These are phyloP conservation scores for Chrysina gloriosa DNA, from an alignment of 2,888 invertebrate species.

Conservation along the genomic window DNA sequence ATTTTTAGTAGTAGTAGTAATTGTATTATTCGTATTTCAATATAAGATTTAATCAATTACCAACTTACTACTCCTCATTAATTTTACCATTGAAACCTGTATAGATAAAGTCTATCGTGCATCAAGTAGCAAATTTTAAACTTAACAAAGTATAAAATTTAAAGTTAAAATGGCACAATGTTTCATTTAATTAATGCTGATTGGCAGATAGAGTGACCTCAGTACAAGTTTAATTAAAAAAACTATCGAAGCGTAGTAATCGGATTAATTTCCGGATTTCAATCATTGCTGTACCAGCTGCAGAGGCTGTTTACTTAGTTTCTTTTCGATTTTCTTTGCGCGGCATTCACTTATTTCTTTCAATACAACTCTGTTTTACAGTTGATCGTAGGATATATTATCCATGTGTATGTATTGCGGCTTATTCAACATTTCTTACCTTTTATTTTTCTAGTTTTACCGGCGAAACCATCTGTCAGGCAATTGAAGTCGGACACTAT, in stretches of 20 bases:
- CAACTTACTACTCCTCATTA: too few relatives aligned
- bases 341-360: neutral
- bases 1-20: too few relatives aligned
- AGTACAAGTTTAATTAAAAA: conserved; percentile 19
- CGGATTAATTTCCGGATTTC: conserved; percentile 14
- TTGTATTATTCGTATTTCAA: too few relatives aligned
- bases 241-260: neutral
- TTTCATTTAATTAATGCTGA: neutral
- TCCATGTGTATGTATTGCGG: too few relatives aligned
- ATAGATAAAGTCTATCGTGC: too few relatives aligned
- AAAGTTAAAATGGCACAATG: neutral
- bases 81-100: too few relatives aligned
- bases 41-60: too few relatives aligned
- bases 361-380: too few relatives aligned
- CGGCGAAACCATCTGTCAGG: neutral
- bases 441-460: neutral
- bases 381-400: too few relatives aligned
- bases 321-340: neutral
- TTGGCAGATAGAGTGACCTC: neutral
- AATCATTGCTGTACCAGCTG: neutral
- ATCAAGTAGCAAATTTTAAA: neutral
- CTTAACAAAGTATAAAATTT: neutral
- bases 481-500: conserved; percentile 12
- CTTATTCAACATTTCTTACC: too few relatives aligned
- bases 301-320: neutral